Percentiles rank a stretch among this genome's conserved stretches.
Conservation (phyloP, 2,797 vertebrate genomes). For the Pseudopleuronectes americanus region DNA sequence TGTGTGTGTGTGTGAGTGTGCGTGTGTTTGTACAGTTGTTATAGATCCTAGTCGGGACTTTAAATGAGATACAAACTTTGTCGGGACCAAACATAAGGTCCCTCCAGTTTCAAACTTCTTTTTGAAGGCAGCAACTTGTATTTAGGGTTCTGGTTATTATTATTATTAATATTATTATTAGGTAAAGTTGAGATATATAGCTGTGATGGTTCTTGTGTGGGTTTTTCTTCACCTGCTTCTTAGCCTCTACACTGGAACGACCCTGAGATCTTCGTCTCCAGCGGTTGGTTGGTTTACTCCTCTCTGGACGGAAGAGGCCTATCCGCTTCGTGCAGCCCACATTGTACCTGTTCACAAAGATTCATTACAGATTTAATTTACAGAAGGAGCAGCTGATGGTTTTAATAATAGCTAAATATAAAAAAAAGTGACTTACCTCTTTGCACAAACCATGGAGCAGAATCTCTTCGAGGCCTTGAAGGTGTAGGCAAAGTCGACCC, state of each 20-base stretch:
- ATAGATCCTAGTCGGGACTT: background rate
- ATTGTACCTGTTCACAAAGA: conserved; percentile 87
- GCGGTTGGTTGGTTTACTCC: conserved; percentile 86
- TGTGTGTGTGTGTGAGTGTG: background rate
- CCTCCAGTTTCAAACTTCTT: background rate
- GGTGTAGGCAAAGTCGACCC: conserved; percentile 95
- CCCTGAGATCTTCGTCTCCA: conserved; percentile 85
- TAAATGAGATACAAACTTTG: background rate
- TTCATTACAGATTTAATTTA: background rate
- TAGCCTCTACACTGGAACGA: conserved; percentile 84
- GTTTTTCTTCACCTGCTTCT: conserved; percentile 88
- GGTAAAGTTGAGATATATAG: background rate
- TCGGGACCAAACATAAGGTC: background rate
- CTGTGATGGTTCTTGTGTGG: background rate
- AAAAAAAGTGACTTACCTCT: conserved; percentile 84
- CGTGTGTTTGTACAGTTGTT: background rate
- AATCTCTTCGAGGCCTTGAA: conserved; percentile 98
- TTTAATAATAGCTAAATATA: background rate
- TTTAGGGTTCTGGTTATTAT: background rate
- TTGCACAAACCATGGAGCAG: conserved; percentile 97
- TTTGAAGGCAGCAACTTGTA: background rate
- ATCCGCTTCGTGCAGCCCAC: conserved; percentile 96
- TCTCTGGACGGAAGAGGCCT: conserved; percentile 92
- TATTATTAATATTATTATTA: background rate
- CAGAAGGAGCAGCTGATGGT: no score